Conservation (phyloP, 2,888 invertebrate species). For the Cactoblastis cactorum region DNA sequence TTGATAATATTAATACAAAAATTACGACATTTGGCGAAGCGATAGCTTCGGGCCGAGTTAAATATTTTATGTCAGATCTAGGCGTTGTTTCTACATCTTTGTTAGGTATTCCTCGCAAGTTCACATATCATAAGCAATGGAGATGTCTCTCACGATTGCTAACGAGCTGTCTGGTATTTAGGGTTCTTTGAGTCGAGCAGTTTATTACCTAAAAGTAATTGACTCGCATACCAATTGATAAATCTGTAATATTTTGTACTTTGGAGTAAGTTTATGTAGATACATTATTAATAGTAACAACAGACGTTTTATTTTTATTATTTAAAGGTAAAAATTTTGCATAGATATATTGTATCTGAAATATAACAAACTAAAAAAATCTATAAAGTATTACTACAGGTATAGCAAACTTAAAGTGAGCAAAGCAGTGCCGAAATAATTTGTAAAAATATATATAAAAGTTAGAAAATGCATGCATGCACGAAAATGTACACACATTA, state of each 20-base stretch:
- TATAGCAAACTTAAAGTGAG: too few relatives aligned
- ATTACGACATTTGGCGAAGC: too few relatives aligned
- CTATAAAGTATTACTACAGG: too few relatives aligned
- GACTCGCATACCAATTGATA: constrained; percentile 25
- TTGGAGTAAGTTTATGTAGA: constrained; percentile 1
- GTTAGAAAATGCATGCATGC: too few relatives aligned
- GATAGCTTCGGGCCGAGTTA: background rate
- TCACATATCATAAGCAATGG: constrained; percentile 7
- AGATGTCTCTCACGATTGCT: constrained; percentile 3
- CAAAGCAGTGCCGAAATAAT: too few relatives aligned
- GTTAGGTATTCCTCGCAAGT: background rate
- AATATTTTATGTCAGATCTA: background rate
- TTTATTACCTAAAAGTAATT: constrained; percentile 31
- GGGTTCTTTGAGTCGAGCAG: constrained; percentile 16
- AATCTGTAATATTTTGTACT: constrained; percentile 19
- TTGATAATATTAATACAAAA: too few relatives aligned
- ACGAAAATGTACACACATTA: too few relatives aligned
- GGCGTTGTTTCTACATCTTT: background rate
- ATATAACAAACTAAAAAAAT: too few relatives aligned
- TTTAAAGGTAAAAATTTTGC: background rate
- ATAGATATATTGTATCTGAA: too few relatives aligned
- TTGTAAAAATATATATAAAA: too few relatives aligned
- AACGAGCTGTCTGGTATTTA: constrained; percentile 9
- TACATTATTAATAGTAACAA: background rate
- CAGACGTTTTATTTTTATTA: background rate